These are phyloP conservation scores for Pipistrellus pipistrellus DNA, from an alignment of 2,797 vertebrate species.

Conservation along the genomic window DNA sequence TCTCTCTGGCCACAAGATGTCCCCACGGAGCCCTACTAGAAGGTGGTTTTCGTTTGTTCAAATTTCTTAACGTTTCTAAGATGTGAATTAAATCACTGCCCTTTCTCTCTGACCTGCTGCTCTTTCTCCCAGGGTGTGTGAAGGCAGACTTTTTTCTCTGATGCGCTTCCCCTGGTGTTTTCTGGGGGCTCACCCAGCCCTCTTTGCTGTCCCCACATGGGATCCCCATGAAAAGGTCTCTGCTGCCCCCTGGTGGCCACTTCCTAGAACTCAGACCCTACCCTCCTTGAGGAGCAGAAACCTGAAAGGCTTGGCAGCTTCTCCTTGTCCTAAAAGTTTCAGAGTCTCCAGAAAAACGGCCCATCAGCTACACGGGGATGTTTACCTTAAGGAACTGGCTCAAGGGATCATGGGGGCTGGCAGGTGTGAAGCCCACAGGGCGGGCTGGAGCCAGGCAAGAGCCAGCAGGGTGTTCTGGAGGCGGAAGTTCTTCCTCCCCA, in stretches of 20 bases:
- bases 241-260: constrained; percentile 67
- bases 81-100: background rate
- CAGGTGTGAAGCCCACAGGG: background rate
- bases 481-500: background rate
- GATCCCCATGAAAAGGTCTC: constrained; percentile 22
- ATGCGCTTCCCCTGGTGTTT: background rate
- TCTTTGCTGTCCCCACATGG: accelerated
- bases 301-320: no score
- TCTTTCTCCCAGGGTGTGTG: background rate
- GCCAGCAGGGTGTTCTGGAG: background rate
- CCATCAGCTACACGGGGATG: background rate
- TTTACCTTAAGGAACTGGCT: background rate
- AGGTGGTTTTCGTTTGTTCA: background rate
- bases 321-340: background rate
- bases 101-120: background rate
- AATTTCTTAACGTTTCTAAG: background rate
- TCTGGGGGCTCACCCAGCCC: background rate
- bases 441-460: background rate
- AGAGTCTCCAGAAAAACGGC: background rate
- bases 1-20: constrained; percentile 44
- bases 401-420: background rate
- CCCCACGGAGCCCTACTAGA: background rate
- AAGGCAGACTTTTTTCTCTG: background rate
- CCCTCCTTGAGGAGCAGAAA: background rate
- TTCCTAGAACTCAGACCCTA: background rate